A percentile compares a stretch with the other conserved stretches of the same genome.
Evolutionary conservation across 2,888 invertebrate genomes (phyloP).

Genomic region (Argyra leucocephala): DNA sequence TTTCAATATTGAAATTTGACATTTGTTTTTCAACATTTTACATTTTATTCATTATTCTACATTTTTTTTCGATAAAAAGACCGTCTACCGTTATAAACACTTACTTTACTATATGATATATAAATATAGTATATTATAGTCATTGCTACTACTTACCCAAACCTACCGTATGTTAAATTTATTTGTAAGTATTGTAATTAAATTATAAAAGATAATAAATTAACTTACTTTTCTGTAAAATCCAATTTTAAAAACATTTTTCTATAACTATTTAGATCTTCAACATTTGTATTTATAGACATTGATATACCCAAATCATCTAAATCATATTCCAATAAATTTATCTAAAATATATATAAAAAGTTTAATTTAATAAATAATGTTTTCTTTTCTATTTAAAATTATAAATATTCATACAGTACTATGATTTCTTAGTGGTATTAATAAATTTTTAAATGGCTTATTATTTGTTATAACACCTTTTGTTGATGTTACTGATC

Average conservation of each 20-base stretch:
- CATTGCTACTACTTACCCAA: too few relatives aligned
- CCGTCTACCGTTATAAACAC: too few relatives aligned
- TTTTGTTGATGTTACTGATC: slow-evolving; percentile 39
- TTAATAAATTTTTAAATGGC: slow-evolving; percentile 37
- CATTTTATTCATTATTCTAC: too few relatives aligned
- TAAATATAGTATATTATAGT: too few relatives aligned
- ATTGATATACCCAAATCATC: slow-evolving; percentile 39
- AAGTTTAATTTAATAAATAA: not conserved
- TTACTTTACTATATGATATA: slow-evolving; percentile 9
- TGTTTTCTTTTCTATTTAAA: not conserved
- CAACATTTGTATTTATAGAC: slow-evolving; percentile 37
- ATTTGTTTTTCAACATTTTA: too few relatives aligned
- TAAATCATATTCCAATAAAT: slow-evolving; percentile 36
- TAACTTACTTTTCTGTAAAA: slow-evolving; percentile 39
- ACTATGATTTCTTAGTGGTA: slow-evolving; percentile 37
- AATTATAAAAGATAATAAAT: not conserved
- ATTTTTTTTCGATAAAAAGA: too few relatives aligned
- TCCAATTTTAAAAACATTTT: slow-evolving; percentile 42
- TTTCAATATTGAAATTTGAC: too few relatives aligned
- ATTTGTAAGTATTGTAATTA: not conserved
- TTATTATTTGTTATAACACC: slow-evolving; percentile 37
- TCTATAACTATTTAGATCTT: slow-evolving; percentile 40
- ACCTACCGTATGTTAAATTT: not conserved
- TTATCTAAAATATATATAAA: slow-evolving; percentile 30
- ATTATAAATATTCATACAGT: slow-evolving; percentile 29